Evolutionary conservation across 2,113 vertebrate species (phyloP), one percentile per base, ranked within the genome.

Genomic region (Megaceryle torquata): DNA sequence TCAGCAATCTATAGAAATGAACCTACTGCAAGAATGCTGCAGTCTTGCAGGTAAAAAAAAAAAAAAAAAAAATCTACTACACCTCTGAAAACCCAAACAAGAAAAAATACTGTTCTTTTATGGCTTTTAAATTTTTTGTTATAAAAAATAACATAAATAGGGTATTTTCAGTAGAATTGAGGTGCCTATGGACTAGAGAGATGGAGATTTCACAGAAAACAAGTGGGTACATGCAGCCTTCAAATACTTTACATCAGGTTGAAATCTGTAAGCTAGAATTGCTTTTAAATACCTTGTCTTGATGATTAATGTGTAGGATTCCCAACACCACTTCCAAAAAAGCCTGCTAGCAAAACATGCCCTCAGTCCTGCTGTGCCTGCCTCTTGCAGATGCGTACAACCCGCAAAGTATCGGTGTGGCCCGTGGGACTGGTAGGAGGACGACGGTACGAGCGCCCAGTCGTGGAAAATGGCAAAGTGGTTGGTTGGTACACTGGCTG

Each of bases 401-500:
- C 99, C 15, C 98, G 96, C 82, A 99, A 98, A 54, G 99, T 99
- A 22, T 99, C 99, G 0, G 98, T 99, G 10, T 99, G 99, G 99
- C 99, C 99, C 0, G 99, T 99, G 93, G 99, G 99, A 16, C 98
- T 99, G 43, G 99, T 99, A 12, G 99, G 99, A 0, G 99, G 99
- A 24, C 98, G 99, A 33, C 97, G 99, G 13, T 99, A 99, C 5
- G 99, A 99, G 97, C 99, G 99, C 13, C 99, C 99, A 0, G 48
- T 99, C 3, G 99, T 99, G 97, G 98, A 99, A 28, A 98, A 98
- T 0, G 99, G 99, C 59, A 99, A 98, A 91, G 99, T 99, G 3
- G 99, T 99, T 3, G 99, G 99, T 84, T 99, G 99, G 99, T 99
- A 99, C 98, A 99, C 99, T 0, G 99, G 99, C 93, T 99, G 99